Percentiles rank a stretch among this genome's conserved stretches.
These are phyloP conservation scores for Ligdia adustata DNA, from an alignment of 2,888 invertebrate species.

Conservation along the genomic window DNA sequence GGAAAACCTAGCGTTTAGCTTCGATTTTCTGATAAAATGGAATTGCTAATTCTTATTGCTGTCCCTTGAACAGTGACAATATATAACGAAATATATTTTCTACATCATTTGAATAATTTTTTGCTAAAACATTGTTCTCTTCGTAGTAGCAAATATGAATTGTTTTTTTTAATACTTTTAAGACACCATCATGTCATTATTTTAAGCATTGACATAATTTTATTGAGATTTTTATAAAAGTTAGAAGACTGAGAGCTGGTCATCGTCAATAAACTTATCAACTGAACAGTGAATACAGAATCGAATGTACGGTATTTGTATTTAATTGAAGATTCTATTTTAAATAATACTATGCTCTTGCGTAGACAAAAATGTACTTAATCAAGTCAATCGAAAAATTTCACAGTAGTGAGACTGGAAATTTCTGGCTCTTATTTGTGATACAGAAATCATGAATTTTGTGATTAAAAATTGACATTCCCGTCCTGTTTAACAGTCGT, in stretches of 20 bases:
- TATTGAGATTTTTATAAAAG: conserved; percentile 55
- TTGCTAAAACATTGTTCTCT: conserved; percentile 23
- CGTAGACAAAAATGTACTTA: conserved; percentile 1
- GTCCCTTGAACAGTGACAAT: too few relatives aligned
- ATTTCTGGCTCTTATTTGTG: conserved; percentile 22
- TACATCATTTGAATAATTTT: too few relatives aligned
- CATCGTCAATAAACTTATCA: conserved; percentile 38
- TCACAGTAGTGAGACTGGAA: conserved; percentile 18
- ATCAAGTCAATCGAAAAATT: neutral
- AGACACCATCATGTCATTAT: conserved; percentile 24
- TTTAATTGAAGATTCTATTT: too few relatives aligned
- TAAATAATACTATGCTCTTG: neutral
- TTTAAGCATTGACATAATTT: conserved; percentile 50
- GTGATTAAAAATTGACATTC: conserved; percentile 73
- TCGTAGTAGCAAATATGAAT: too few relatives aligned
- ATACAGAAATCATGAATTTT: conserved; percentile 48
- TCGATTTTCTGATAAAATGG: too few relatives aligned
- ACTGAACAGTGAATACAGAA: conserved; percentile 23
- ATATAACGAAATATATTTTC: too few relatives aligned
- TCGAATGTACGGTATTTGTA: conserved; percentile 16
- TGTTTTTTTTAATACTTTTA: conserved; percentile 34
- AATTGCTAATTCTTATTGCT: too few relatives aligned
- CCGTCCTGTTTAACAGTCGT: conserved; percentile 53
- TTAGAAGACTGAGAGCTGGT: conserved; percentile 67
- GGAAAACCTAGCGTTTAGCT: too few relatives aligned